Evolutionary conservation across 2,797 vertebrate genomes (phyloP), one percentile per base, ranked within the genome.

Genomic region (Monodelphis domestica): DNA sequence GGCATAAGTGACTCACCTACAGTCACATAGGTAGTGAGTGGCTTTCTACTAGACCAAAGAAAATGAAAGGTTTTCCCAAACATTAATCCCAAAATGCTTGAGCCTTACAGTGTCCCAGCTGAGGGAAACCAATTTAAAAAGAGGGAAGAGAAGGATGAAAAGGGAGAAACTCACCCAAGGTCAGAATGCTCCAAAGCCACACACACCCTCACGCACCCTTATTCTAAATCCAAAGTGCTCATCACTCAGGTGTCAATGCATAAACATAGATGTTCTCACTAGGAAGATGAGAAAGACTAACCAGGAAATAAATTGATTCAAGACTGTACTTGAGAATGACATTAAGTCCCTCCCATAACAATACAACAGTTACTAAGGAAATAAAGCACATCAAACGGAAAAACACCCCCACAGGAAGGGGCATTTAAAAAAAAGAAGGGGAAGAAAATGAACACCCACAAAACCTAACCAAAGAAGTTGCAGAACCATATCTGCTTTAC

Each of bases 311-410:
- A 95, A 97, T 96, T 94, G 95, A 96, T 95, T 97, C 93, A 95
- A 93, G 94, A 96, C 0, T 91, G 87, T 50, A 95, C 91, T 96
- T 96, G 88, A 95, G 95, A 94, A 91, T 90, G 93, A 95, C 95
- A 95, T 63, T 54, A 96, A 95, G 93, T 63, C 84, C 91, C 91
- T 91, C 90, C 95, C 95, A 94, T 91, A 96, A 96, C 91, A 96
- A 59, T 92, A 95, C 94, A 95, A 96, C 93, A 90, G 97, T 96
- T 93, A 96, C 97, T 96, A 97, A 95, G 95, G 96, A 96, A 97
- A 97, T 78, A 89, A 88, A 97, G 89, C 88, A 84, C 54, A 55
- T 87, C 56, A 38, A 95, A 87, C 5, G 38, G 95, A 96, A 95
- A 95, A 96, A 96, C 93, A 93, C 70, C 94, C 95, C 94, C 91